phyloP scores from a whole-genome alignment of 2,797 vertebrate species.

The Pangasius djambal region DNA sequence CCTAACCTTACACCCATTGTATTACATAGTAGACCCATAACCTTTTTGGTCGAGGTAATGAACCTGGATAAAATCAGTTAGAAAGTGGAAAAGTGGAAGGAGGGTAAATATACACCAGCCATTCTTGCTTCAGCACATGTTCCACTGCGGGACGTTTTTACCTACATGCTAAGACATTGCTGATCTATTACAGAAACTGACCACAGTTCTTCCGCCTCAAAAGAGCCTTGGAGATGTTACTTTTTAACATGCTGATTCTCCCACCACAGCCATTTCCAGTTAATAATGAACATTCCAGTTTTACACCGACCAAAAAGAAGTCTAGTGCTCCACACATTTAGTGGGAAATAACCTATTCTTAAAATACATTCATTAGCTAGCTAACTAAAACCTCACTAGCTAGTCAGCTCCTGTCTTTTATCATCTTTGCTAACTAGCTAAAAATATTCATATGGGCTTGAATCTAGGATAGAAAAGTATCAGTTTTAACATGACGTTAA shows the following conservation, averaged over 20 bases:
- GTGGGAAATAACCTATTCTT: not conserved
- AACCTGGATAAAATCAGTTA: not conserved
- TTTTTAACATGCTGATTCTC: conserved; percentile 5
- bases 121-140: not conserved
- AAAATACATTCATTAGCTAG: not conserved
- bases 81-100: not conserved
- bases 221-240: conserved; percentile 2
- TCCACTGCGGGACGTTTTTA: not conserved
- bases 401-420: not conserved
- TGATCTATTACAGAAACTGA: not conserved
- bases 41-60: not conserved
- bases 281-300: conserved; percentile 1
- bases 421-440: not conserved
- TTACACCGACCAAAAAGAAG: not conserved
- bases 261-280: not conserved
- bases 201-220: not conserved
- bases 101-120: not conserved
- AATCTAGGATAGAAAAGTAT: not conserved
- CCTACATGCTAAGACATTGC: not conserved
- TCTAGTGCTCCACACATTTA: not conserved
- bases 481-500: not conserved
- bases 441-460: not conserved
- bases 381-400: not conserved
- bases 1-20: not conserved
- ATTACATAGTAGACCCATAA: not conserved